phyloP scores from a whole-genome alignment of 2,888 invertebrate genomes.

The Beris morrisii region DNA sequence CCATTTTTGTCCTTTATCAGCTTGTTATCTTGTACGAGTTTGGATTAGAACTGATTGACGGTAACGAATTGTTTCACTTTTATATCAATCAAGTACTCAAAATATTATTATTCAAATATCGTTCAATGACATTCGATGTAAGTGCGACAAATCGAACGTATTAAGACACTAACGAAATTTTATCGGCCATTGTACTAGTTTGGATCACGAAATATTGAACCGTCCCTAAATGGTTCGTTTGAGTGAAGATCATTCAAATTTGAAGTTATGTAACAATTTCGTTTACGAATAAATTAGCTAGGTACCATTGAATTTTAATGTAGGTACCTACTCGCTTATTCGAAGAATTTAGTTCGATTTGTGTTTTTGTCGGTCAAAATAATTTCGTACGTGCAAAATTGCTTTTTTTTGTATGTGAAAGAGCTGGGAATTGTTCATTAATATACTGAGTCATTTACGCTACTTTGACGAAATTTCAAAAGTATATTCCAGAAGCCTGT shows the following conservation, averaged over 20 bases:
- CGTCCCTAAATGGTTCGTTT: background rate
- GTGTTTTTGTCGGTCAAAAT: no score
- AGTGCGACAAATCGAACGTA: constrained; percentile 6
- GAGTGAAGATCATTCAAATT: background rate
- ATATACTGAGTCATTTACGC: no score
- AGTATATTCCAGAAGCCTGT: no score
- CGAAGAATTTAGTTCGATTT: no score
- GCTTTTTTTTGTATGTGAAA: no score
- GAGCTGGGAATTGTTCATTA: no score
- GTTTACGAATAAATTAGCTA: background rate
- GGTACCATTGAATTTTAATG: no score
- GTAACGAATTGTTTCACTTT: background rate
- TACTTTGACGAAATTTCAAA: no score
- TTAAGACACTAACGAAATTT: constrained; percentile 8
- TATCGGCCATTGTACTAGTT: background rate
- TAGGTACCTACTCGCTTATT: no score
- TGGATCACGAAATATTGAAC: constrained; percentile 1
- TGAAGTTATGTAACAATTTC: constrained; percentile 5
- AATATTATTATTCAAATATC: constrained; percentile 11
- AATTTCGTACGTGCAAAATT: no score
- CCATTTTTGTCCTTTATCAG: background rate
- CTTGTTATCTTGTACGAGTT: background rate
- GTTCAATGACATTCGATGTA: constrained; percentile 18
- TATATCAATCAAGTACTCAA: constrained; percentile 19
- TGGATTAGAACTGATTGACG: constrained; percentile 10